Evolutionary conservation across 2,797 vertebrate genomes (phyloP).

Genomic region (Hapalemur alaotrensis): DNA sequence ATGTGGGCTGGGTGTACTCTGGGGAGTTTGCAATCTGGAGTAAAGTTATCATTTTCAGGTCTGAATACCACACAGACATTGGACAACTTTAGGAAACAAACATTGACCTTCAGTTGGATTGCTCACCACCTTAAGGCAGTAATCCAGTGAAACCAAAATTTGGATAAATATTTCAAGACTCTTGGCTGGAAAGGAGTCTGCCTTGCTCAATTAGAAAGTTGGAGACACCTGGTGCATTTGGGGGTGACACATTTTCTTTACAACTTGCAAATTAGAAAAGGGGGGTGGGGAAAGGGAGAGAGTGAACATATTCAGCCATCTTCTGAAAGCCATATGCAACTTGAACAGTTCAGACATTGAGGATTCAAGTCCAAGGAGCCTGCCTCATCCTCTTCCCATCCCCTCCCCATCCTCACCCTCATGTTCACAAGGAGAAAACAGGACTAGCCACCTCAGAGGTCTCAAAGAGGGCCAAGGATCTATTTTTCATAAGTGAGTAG

Average conservation of each 20-base stretch:
- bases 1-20: conserved; percentile 63
- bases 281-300: background rate
- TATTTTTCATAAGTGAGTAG: conserved; percentile 67
- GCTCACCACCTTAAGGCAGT: conserved; percentile 57
- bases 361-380: background rate
- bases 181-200: conserved; percentile 76
- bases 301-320: background rate
- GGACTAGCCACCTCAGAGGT: conserved; percentile 25
- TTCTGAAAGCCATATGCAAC: conserved; percentile 40
- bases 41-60: conserved; percentile 71
- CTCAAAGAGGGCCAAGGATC: conserved; percentile 36
- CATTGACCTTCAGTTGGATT: conserved; percentile 54
- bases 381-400: background rate
- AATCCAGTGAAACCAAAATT: conserved; percentile 64
- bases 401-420: background rate
- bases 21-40: conserved; percentile 70
- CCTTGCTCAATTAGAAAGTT: conserved; percentile 77
- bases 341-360: background rate
- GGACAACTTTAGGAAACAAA: conserved; percentile 63
- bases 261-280: conserved; percentile 58
- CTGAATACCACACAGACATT: conserved; percentile 72
- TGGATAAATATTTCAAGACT: conserved; percentile 68
- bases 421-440: conserved; percentile 33
- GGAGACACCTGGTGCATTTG: conserved; percentile 72
- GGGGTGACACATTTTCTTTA: conserved; percentile 66